Evolutionary conservation across 2,113 vertebrate genomes (phyloP).

Genomic region (Parus major): DNA sequence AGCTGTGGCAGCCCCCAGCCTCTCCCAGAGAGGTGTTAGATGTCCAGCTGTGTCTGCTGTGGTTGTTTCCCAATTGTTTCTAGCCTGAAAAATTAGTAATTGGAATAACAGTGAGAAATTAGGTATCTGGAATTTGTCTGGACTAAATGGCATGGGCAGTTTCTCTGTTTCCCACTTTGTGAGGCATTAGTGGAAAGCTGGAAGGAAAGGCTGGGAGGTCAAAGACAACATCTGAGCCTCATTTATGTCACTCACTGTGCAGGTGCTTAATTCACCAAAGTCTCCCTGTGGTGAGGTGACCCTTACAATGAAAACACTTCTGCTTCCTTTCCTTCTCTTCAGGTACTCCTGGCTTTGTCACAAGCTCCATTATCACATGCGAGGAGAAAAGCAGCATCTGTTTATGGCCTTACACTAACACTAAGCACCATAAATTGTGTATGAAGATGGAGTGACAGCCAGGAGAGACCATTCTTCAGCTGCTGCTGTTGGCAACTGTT

Average conservation of each 20-base stretch:
- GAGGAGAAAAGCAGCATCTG: not conserved
- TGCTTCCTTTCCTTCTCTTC: not conserved
- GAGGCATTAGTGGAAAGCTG: not conserved
- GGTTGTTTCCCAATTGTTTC: not conserved
- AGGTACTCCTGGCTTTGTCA: not conserved
- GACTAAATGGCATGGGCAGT: not conserved
- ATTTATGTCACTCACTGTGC: not conserved
- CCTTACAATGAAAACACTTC: not conserved
- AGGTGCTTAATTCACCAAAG: not conserved
- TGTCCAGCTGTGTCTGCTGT: accelerated
- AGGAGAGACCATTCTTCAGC: not conserved
- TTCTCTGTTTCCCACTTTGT: not conserved
- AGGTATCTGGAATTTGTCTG: not conserved
- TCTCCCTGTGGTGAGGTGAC: not conserved
- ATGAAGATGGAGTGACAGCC: not conserved
- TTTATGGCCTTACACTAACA: not conserved
- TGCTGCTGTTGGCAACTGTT: not conserved
- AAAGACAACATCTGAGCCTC: not conserved
- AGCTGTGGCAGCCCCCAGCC: not conserved
- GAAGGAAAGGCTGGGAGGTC: not conserved
- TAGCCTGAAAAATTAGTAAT: not conserved
- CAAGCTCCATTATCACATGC: not conserved
- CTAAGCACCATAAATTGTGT: not conserved
- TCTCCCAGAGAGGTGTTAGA: not conserved
- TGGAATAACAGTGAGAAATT: not conserved